phyloP scores from a whole-genome alignment of 30 jellyfish, hydroid and myxozoan species.

The Pseudorhiza aurosa region DNA sequence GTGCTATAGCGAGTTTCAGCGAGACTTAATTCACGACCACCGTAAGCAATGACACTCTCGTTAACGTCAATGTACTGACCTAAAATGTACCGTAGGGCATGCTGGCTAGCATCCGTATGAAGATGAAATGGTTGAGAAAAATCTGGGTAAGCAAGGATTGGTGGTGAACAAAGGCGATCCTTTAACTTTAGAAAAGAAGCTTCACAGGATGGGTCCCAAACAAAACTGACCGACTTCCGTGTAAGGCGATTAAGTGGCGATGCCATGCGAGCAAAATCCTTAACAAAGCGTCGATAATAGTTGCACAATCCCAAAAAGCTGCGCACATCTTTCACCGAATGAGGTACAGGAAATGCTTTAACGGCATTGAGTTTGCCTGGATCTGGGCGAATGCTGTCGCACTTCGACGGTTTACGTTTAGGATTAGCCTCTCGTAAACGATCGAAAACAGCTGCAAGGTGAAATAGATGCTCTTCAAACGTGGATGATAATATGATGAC shows the following conservation, averaged over 20 bases:
- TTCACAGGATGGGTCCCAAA: constrained; percentile 42
- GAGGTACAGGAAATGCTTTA: constrained; percentile 32
- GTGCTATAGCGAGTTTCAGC: constrained; percentile 52
- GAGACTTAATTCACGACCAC: constrained; percentile 29
- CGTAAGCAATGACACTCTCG: constrained; percentile 52
- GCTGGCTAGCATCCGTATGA: constrained; percentile 48
- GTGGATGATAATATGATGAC: constrained; percentile 47
- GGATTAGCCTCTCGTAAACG: constrained; percentile 33
- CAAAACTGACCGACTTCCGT: constrained; percentile 18
- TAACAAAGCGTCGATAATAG: constrained; percentile 42
- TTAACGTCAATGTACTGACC: constrained; percentile 22
- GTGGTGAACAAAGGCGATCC: constrained; percentile 28
- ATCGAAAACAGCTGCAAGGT: constrained; percentile 41
- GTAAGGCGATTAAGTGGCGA: constrained; percentile 58
- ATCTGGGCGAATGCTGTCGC: constrained; percentile 62
- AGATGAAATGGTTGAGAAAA: constrained; percentile 41
- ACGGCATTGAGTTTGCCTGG: constrained; percentile 27
- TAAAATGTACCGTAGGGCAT: constrained; percentile 34
- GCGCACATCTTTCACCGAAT: constrained; percentile 11
- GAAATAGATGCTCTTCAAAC: constrained; percentile 39
- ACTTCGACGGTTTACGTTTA: constrained; percentile 36
- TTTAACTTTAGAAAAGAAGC: neutral
- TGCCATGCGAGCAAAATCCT: constrained; percentile 49
- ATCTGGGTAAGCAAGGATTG: constrained; percentile 36
- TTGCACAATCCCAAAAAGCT: constrained; percentile 28